A percentile compares a stretch with the other conserved stretches of the same genome.
phyloP scores from a whole-genome alignment of 2,113 vertebrate species.

The Ivindomyrus marchei region DNA sequence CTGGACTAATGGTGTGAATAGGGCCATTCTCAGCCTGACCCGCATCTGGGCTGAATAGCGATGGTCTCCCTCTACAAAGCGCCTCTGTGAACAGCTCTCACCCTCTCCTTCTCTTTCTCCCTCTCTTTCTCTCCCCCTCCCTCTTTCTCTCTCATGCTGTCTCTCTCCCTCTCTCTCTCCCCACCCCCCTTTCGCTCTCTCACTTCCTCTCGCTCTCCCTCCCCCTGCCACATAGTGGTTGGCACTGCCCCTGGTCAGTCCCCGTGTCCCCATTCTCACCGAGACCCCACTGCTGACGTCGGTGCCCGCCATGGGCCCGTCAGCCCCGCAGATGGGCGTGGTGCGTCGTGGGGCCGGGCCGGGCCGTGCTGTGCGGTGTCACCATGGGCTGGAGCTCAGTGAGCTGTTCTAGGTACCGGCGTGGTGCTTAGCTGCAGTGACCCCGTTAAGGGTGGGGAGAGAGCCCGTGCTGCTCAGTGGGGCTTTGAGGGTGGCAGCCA shows the following conservation, averaged over 20 bases:
- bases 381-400: neutral
- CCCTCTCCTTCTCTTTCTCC: neutral
- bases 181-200: neutral
- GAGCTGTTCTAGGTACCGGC: neutral
- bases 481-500: neutral
- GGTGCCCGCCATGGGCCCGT: neutral
- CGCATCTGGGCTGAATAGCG: slow-evolving; percentile 4
- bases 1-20: neutral
- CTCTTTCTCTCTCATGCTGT: neutral
- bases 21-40: slow-evolving; percentile 7
- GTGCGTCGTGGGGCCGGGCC: neutral
- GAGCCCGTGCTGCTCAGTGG: neutral
- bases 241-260: neutral
- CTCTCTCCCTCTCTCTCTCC: neutral
- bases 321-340: neutral
- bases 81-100: slow-evolving; percentile 8
- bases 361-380: neutral
- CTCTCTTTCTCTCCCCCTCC: neutral
- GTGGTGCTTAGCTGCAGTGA: neutral
- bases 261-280: neutral
- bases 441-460: neutral
- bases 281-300: neutral
- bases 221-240: neutral
- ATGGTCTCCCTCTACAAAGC: slow-evolving; percentile 7
- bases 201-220: neutral